Evolutionary conservation across 2,888 invertebrate species (phyloP), one percentile per base, ranked within the genome.

Genomic region (Halictus quadricinctus): DNA sequence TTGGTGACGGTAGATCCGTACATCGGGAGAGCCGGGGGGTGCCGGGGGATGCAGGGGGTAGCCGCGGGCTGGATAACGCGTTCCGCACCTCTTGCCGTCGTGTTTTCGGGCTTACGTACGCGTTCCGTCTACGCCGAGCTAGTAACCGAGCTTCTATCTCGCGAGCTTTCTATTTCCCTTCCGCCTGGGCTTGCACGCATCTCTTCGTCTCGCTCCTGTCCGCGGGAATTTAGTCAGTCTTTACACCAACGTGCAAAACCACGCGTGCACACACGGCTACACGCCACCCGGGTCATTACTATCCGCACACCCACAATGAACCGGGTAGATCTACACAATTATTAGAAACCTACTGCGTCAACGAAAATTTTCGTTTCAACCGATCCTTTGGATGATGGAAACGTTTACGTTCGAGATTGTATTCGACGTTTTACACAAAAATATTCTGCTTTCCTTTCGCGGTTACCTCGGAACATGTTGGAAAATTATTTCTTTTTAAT

Each of bases 101-200:
- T 87, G 90, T 90, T 90, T 89, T 91, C 90, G 88, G 88, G 89
- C 91, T 91, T 91, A 91, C 86, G 90, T 88, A 86, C 88, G 86
- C 90, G 87, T 85, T 88, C 88, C 88, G 89, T 88, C 87, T 74
- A 88, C 89, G 84, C 88, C 82, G 83, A 46, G 54, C 43, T 43
- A 75, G 54, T n/a, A n/a, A 29, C 41, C 81, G 84, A 76, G 74
- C n/a, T 76, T 73, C 79, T 72, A 74, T 80, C 72, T n/a, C 80
- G 69, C 83, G 48, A 72, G 41, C 64, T 29, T 36, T 64, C 64
- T 64, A 29, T 64, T 29, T 64, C 64, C 15, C 29, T 64, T 64
- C 29, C 64, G 64, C 64, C 15, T 64, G 29, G 29, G 25, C 18
- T 29, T 36, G 7, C 25, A 18, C 18, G 64, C 64, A 18, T 29